These are phyloP conservation scores for Eupeodes corollae DNA, from an alignment of 1,140 invertebrate species.

Conservation along the genomic window DNA sequence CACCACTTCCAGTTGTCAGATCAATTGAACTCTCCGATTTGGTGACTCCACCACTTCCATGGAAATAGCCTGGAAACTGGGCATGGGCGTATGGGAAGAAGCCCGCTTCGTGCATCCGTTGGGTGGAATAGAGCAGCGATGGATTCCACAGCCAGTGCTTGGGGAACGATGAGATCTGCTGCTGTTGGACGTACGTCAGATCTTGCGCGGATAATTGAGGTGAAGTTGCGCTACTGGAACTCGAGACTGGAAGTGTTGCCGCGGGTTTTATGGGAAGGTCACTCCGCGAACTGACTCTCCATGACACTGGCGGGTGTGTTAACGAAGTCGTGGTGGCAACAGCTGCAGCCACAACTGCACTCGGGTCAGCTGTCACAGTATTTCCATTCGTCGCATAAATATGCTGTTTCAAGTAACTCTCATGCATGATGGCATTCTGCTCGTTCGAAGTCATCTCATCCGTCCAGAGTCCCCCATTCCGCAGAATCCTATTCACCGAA, in stretches of 20 bases:
- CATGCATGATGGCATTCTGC: constrained; percentile 18
- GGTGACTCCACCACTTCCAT: constrained; percentile 13
- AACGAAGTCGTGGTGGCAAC: constrained; percentile 5
- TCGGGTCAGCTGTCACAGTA: no score
- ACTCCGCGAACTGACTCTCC: no score
- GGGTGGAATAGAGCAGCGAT: constrained; percentile 27
- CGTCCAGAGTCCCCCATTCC: constrained; percentile 69
- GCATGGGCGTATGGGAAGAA: constrained; percentile 21
- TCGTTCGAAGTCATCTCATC: constrained; percentile 42
- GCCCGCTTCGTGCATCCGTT: constrained; percentile 22
- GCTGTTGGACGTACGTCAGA: constrained; percentile 10
- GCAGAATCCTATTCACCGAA: constrained; percentile 86
- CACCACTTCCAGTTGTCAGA: constrained; percentile 18
- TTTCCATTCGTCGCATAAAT: no score
- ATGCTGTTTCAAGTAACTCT: background rate
- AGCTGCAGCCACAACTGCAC: constrained; percentile 17
- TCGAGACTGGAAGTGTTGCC: no score
- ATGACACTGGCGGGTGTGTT: no score
- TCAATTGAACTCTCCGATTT: constrained; percentile 35
- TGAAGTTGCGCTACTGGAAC: no score
- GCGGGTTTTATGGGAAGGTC: no score
- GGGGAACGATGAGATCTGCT: constrained; percentile 19
- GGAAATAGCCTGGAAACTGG: constrained; percentile 7
- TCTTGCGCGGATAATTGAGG: constrained; percentile 21
- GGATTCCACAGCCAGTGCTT: constrained; percentile 37